Evolutionary conservation across 1,140 invertebrate genomes (phyloP).

Genomic region (Lasioglossum albipes): DNA sequence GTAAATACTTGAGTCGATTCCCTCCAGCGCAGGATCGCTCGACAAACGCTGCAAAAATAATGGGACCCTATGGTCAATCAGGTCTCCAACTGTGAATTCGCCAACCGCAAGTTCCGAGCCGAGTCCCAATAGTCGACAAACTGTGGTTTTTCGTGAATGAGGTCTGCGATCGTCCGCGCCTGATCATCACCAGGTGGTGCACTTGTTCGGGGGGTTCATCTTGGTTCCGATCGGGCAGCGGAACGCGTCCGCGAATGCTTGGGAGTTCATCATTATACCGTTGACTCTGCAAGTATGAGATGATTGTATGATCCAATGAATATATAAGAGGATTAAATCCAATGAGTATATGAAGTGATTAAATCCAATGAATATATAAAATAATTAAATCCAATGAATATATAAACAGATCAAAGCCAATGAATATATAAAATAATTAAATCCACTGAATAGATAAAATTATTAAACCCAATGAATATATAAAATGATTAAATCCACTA

Average conservation of each 20-base stretch:
- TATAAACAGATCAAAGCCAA: too few relatives aligned
- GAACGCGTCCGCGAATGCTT: conserved; percentile 85
- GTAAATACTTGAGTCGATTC: conserved; percentile 26
- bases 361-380: too few relatives aligned
- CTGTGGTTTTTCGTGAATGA: background rate
- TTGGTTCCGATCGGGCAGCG: conserved; percentile 83
- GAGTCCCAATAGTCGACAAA: conserved; percentile 32
- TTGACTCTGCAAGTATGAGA: conserved; percentile 75
- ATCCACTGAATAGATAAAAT: too few relatives aligned
- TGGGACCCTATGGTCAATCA: conserved; percentile 1
- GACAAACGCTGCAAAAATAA: conserved; percentile 24
- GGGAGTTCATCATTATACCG: conserved; percentile 83
- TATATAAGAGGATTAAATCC: too few relatives aligned
- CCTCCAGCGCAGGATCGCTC: conserved; percentile 37
- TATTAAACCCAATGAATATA: too few relatives aligned
- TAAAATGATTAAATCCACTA: too few relatives aligned
- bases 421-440: too few relatives aligned
- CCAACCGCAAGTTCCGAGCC: conserved; percentile 1
- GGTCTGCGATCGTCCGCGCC: conserved; percentile 12
- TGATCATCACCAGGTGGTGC: conserved; percentile 85
- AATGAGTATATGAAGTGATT: too few relatives aligned
- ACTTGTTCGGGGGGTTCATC: conserved; percentile 88
- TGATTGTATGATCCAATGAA: too few relatives aligned
- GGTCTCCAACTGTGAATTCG: background rate
- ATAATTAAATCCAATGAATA: too few relatives aligned